Base-by-base conservation (phyloP, 2,113 vertebrate genomes). In the Hippoglossus stenolepis region DNA sequence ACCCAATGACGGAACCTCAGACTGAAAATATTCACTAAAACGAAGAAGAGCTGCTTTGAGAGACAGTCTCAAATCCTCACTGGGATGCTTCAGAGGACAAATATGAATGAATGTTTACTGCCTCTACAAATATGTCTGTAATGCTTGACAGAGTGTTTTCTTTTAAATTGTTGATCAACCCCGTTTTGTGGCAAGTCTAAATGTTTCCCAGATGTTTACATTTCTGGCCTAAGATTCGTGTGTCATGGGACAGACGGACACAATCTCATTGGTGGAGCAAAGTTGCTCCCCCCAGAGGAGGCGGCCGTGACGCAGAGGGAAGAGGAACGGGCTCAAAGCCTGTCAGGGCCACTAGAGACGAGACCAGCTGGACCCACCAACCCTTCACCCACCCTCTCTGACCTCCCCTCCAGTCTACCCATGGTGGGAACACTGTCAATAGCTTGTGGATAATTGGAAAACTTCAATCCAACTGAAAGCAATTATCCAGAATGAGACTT, bases 161-260 rank as follows among this genome's bases (percentile, higher is more conserved):
- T 53, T 53, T 53, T 21, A n/a, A n/a, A 53, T 69, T 69, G 62
- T 85, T 82, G 80, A 90, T 90, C 73, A 75, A 18, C 66, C 81
- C 54, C 51, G 17, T 67, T 89, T 82, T 89, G 83, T 84, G 82
- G 84, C 49, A 70, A 86, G 72, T 85, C 79, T 74, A 91, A 92
- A 93, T 93, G 87, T 93, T 93, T 93, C 78, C 91, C 91, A 93
- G 88, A 93, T 94, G 94, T 94, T 94, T 94, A 94, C 88, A 93
- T 94, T 89, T 94, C 90, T 92, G 74, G 57, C 78, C 79, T 84
- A 80, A 84, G 90, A 92, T 88, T 79, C 89, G 90, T 86, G 85
- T 91, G 77, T 87, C 85, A 74, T 88, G 92, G 89, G 90, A 93
- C 85, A 51, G 35, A 60, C 65, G 79, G 83, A 88, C 85, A 77